phyloP scores from a whole-genome alignment of 2,113 vertebrate species.

The Mionectes macconnelli region DNA sequence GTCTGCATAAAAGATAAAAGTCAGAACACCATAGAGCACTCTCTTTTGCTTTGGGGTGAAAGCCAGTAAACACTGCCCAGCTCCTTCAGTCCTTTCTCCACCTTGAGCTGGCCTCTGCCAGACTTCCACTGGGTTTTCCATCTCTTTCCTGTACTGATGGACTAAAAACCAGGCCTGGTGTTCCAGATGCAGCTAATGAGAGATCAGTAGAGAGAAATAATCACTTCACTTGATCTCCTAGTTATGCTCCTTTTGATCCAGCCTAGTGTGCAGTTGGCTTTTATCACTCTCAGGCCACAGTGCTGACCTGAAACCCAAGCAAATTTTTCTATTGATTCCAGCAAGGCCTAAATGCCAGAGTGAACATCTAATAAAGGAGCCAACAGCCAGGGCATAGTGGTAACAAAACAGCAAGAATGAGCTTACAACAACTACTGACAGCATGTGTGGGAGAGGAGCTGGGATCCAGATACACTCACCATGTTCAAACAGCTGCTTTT shows the following conservation, averaged over 20 bases:
- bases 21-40: not conserved
- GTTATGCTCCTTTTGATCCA: not conserved
- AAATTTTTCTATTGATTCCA: conserved; percentile 33
- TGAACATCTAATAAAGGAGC: conserved; percentile 11
- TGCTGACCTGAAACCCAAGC: conserved; percentile 39
- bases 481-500: not conserved
- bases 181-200: not conserved
- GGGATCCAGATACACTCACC: not conserved
- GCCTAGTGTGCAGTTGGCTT: conserved; percentile 1
- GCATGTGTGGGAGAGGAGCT: not conserved
- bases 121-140: not conserved
- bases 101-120: not conserved
- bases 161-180: not conserved
- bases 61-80: not conserved
- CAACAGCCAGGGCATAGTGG: not conserved
- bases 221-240: not conserved
- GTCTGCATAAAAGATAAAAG: not conserved
- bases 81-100: not conserved
- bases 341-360: conserved; percentile 29
- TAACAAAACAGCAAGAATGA: not conserved
- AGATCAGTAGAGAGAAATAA: not conserved
- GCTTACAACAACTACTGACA: not conserved
- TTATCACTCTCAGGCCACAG: not conserved
- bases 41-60: not conserved
- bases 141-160: not conserved